Base-by-base conservation (phyloP, 2,797 vertebrate species). In the Coendou prehensilis region DNA sequence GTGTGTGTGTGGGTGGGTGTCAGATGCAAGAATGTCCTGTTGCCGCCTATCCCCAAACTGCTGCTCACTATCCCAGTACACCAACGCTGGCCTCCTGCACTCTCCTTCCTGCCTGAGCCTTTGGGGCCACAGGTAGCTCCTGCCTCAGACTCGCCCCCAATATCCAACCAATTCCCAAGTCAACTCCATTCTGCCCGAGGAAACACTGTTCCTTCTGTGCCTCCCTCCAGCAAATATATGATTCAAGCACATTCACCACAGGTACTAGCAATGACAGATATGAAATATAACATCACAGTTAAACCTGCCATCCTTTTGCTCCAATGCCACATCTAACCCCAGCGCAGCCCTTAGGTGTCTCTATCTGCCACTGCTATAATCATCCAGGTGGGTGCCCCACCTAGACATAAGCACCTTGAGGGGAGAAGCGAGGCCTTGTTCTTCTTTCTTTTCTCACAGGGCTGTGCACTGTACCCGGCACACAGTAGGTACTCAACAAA, bases 201-300 rank as follows among this genome's bases (percentile, higher is more conserved):
- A 73, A 52, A 78, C 11, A 47, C 59, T 5, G n/a, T 64, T 64
- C 45, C 45, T 28, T 26, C 45, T 52, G 52, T 30, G n/a, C 6
- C 20, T 79, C 2, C 8, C 9, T 59, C n/a, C 14, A n/a, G 6
- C 50, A 57, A 45, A 57, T 3, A 23, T 0, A 3, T 5, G 59
- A 82, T 13, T 26, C 28, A 28, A 56, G 79, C 15, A 54, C 56
- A 50, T 2, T 26, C 0, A 6, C 5, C 4, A 33, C 13, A 1
- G 67, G n/a, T 1, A 9, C 2, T 11, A 15, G 17, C 75, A 41
- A 33, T 2, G n/a, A 26, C n/a, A 86, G 64, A 64, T 8, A 59
- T 1, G 10, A 83, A 71, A 88, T 28, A 13, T 17, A 30, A 26
- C 4, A 7, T 5, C 9, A 13, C 28, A 9, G 33, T 14, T 23